These are phyloP conservation scores for Channa striata DNA, from an alignment of 2,797 vertebrate species.

Conservation along the genomic window DNA sequence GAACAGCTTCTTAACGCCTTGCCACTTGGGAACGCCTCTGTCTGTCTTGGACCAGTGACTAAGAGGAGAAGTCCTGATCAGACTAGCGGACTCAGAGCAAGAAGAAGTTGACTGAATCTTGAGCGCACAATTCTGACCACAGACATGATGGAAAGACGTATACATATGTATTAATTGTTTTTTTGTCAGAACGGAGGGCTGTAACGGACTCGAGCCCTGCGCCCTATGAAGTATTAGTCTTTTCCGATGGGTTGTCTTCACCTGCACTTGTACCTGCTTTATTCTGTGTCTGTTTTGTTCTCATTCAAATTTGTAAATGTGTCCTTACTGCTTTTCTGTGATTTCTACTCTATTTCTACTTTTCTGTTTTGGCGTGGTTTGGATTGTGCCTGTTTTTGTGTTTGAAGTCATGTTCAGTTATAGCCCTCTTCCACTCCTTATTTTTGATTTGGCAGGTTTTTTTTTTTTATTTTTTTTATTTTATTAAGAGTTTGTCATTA, in stretches of 20 bases:
- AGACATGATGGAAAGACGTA: constrained; percentile 41
- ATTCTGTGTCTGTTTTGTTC: constrained; percentile 48
- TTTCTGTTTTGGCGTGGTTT: constrained; percentile 79
- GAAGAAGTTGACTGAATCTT: constrained; percentile 43
- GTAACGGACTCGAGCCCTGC: constrained; percentile 41
- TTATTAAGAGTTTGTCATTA: constrained; percentile 68
- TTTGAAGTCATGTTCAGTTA: constrained; percentile 70
- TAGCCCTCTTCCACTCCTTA: constrained; percentile 60
- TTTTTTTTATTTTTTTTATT: constrained; percentile 68
- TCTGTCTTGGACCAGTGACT: constrained; percentile 31
- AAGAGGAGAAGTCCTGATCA: constrained; percentile 9
- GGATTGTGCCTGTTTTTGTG: constrained; percentile 71
- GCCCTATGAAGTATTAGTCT: constrained; percentile 71
- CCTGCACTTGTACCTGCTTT: constrained; percentile 68
- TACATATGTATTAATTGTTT: no score
- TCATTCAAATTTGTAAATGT: constrained; percentile 60
- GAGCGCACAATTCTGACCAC: constrained; percentile 55
- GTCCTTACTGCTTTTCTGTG: constrained; percentile 47
- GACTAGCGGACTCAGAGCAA: constrained; percentile 37
- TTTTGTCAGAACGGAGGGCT: constrained; percentile 55
- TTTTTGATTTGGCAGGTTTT: constrained; percentile 64
- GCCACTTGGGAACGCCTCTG: constrained; percentile 40
- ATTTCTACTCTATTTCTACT: constrained; percentile 38
- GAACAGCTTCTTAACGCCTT: no score
- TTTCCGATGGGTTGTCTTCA: constrained; percentile 61